These are phyloP conservation scores for Calephelis nemesis DNA, from an alignment of 1,140 invertebrate species.

Conservation along the genomic window DNA sequence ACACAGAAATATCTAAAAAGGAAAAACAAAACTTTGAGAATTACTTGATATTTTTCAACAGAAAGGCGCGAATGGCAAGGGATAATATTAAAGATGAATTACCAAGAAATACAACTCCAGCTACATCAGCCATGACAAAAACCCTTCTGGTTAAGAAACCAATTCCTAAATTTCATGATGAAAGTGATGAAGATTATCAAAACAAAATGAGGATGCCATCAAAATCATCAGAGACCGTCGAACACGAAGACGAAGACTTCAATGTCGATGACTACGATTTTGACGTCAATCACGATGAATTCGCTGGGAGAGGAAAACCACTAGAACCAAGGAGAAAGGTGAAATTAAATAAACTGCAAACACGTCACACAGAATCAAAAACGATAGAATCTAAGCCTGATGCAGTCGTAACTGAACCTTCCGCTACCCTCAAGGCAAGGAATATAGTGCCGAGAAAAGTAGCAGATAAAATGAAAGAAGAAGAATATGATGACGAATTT, in stretches of 20 bases:
- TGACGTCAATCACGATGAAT: slow-evolving; percentile 66
- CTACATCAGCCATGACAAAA: slow-evolving; percentile 26
- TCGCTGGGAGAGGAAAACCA: slow-evolving; percentile 52
- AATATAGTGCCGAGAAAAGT: slow-evolving; percentile 34
- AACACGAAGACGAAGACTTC: slow-evolving; percentile 68
- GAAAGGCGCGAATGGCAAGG: slow-evolving; percentile 1
- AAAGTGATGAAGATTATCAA: slow-evolving; percentile 54
- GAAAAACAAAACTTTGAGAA: not conserved
- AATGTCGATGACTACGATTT: slow-evolving; percentile 68
- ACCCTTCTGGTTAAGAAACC: slow-evolving; percentile 51
- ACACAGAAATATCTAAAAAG: not conserved
- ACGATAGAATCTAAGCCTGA: slow-evolving; percentile 4
- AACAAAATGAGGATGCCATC: slow-evolving; percentile 32
- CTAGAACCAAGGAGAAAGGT: slow-evolving; percentile 46
- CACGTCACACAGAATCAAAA: not conserved
- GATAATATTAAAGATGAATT: not conserved
- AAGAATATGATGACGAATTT: slow-evolving; percentile 50
- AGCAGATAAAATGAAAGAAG: slow-evolving; percentile 35
- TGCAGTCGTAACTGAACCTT: not conserved
- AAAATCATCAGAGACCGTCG: slow-evolving; percentile 44
- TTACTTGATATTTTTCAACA: not conserved
- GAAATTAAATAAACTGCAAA: slow-evolving; percentile 28
- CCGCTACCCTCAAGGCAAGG: slow-evolving; percentile 1
- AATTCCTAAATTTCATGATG: slow-evolving; percentile 56
- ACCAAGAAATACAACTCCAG: not conserved